Conservation (phyloP, 2,888 invertebrate genomes). For the Andrena fulva region DNA sequence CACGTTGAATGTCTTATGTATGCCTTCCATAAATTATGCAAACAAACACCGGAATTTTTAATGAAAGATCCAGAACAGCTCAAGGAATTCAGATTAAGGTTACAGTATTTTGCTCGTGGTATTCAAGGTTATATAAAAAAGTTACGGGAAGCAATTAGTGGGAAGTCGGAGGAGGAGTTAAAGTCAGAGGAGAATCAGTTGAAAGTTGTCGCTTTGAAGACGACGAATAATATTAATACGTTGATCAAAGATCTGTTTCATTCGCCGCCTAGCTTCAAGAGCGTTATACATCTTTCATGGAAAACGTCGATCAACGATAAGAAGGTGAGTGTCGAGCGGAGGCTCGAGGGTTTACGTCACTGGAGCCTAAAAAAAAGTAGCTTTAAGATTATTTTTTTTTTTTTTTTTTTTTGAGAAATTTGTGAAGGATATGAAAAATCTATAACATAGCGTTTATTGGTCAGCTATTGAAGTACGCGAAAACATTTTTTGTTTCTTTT, state of each 20-base stretch:
- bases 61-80: conserved; percentile 90
- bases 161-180: conserved; percentile 90
- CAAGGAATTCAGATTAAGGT: conserved; percentile 93
- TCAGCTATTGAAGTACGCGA: too few species aligned
- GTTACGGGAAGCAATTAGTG: conserved; percentile 88
- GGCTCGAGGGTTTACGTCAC: background rate
- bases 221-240: conserved; percentile 96
- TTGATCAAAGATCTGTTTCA: conserved; percentile 97
- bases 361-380: too few species aligned
- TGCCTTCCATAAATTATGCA: conserved; percentile 90
- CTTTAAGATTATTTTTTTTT: too few species aligned
- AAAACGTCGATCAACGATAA: conserved; percentile 85
- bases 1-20: conserved; percentile 96
- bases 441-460: too few species aligned
- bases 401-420: too few species aligned
- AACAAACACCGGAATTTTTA: conserved; percentile 91
- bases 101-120: conserved; percentile 96
- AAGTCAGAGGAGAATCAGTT: conserved; percentile 92
- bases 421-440: too few species aligned
- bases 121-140: conserved; percentile 94
- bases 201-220: conserved; percentile 93
- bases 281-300: conserved; percentile 92
- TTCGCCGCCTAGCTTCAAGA: conserved; percentile 96
- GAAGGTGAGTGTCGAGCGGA: conserved; percentile 82
- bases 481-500: too few species aligned